Evolutionary conservation across 2,113 vertebrate genomes (phyloP), one percentile per base, ranked within the genome.

Genomic region (Megatriorchis doriae): DNA sequence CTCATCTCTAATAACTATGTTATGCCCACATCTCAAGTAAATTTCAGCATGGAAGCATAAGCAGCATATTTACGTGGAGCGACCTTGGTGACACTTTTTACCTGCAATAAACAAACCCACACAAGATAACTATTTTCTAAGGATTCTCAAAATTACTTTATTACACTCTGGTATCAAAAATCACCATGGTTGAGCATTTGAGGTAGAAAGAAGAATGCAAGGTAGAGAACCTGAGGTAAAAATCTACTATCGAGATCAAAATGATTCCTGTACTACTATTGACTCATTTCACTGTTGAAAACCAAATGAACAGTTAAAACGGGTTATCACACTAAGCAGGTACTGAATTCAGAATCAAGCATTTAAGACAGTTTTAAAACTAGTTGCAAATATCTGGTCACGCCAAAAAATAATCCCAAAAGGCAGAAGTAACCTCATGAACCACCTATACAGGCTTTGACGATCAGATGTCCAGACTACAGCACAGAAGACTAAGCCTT

Each of bases 101-200:
- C 17, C 26, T 19, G 9, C 11, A 8, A 34, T 7, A 89, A 84
- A 84, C 11, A 92, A 93, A 87, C 43, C 19, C 26, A 80, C 6
- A 10, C 0, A 1, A 2, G 0, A 52, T 1, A 56, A 71, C 3
- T 1, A 66, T 27, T 74, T 91, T 77, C 47, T 22, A 71, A 72
- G 50, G 20, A 81, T 61, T 34, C 32, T 65, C 61, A 63, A 77
- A 89, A 75, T 40, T 81, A 17, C 70, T 61, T 86, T 78, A 63
- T 56, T 82, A 68, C 17, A 45, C 4, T 58, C 22, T 25, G 61
- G 13, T 38, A 89, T 45, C n/a, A 94, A 89, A 94, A 81, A 23
- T 68, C 34, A 79, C 25, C 38, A 29, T 16, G 13, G 31, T 11
- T 61, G 36, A 78, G 20, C 19, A 89, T 29, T 6, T 74, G 26